phyloP scores from a whole-genome alignment of 2,888 invertebrate species.

The Gasteruption jaculator region DNA sequence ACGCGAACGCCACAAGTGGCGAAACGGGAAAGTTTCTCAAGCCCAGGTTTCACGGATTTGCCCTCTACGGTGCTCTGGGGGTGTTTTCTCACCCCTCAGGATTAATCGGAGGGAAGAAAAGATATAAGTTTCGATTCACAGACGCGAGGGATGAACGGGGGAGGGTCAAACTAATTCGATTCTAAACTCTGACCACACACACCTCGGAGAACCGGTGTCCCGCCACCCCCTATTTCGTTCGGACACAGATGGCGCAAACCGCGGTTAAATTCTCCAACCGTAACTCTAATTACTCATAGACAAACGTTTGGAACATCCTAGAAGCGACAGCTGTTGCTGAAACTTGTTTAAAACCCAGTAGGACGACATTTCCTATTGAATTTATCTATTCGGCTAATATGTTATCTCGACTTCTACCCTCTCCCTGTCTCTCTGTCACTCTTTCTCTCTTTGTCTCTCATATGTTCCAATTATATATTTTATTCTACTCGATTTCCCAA shows the following conservation, averaged over 20 bases:
- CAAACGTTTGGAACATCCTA: constrained; percentile 43
- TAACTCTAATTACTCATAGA: constrained; percentile 53
- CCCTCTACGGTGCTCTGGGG: no score
- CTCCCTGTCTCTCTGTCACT: no score
- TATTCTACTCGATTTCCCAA: no score
- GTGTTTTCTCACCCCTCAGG: no score
- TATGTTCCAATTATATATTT: no score
- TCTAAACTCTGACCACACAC: constrained; percentile 52
- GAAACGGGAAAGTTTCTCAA: no score
- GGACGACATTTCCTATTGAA: constrained; percentile 10
- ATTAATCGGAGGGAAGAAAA: no score
- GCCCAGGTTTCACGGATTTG: no score
- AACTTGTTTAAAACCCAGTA: constrained; percentile 46
- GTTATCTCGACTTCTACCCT: constrained; percentile 5
- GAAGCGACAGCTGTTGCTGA: constrained; percentile 49
- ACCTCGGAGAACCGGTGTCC: no score
- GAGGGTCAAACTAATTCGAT: constrained; percentile 52
- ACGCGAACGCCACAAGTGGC: no score
- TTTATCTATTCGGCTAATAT: constrained; percentile 7
- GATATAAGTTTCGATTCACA: no score
- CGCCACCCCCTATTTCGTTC: constrained; percentile 34
- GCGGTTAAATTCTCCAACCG: constrained; percentile 51
- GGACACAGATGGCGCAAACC: constrained; percentile 52
- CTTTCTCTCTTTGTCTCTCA: no score
- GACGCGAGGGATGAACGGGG: constrained; percentile 36